Percentiles rank a stretch among this genome's conserved stretches.
phyloP scores from a whole-genome alignment of 37 sponge, comb jelly and placozoan genomes.

The Beroe ovata region DNA sequence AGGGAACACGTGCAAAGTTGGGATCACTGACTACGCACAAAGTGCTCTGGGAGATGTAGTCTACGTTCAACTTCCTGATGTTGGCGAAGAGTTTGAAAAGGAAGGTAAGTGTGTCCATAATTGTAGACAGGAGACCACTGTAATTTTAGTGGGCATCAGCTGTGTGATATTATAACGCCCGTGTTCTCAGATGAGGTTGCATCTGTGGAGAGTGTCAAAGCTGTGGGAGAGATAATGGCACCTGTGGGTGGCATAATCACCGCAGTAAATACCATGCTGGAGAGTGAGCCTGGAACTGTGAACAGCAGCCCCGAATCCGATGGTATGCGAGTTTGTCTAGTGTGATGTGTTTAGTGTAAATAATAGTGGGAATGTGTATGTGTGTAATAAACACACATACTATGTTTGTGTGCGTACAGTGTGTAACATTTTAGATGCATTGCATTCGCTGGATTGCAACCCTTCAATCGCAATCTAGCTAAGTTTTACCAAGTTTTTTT shows the following conservation, averaged over 20 bases:
- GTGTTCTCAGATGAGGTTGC: constrained; percentile 62
- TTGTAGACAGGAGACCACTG: no score
- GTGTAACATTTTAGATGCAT: no score
- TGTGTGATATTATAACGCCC: no score
- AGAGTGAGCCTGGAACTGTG: constrained; percentile 36
- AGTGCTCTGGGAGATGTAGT: constrained; percentile 71
- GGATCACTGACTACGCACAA: constrained; percentile 70
- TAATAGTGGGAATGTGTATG: no score
- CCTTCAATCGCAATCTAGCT: no score
- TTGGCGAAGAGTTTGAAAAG: background rate
- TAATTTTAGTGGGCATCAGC: no score
- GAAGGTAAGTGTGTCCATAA: constrained; percentile 50
- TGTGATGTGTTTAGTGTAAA: no score
- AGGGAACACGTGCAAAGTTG: constrained; percentile 8
- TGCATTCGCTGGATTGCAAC: no score
- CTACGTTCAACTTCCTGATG: constrained; percentile 69
- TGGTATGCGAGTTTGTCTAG: no score
- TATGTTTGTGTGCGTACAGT: no score
- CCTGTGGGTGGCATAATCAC: constrained; percentile 67
- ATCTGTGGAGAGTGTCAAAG: constrained; percentile 69
- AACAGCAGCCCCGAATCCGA: constrained; percentile 50
- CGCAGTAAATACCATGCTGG: constrained; percentile 43
- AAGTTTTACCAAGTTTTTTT: no score
- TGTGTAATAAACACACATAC: no score
- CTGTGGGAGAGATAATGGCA: constrained; percentile 64